Percentiles rank a stretch among this genome's conserved stretches.
Conservation (phyloP, 1,140 invertebrate genomes). For the Chelonus insularis region DNA sequence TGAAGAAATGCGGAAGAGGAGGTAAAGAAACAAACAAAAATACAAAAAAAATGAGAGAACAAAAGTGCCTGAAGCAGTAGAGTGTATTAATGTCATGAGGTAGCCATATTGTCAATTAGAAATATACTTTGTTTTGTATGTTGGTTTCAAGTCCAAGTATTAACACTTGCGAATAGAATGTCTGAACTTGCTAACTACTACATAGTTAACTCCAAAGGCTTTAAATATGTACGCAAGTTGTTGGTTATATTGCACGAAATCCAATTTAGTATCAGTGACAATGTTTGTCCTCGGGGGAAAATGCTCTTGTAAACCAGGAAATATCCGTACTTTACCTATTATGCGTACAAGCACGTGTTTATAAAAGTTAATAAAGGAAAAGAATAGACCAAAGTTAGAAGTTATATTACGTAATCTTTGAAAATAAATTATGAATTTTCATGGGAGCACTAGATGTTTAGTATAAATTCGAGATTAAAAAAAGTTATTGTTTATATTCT, state of each 20-base stretch:
- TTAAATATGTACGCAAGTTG: neutral
- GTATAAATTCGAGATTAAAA: too few species aligned
- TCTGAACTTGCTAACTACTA: neutral
- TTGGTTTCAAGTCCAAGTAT: neutral
- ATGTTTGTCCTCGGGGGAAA: neutral
- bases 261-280: neutral
- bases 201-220: neutral
- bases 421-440: too few species aligned
- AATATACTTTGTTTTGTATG: neutral
- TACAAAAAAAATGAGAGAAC: neutral
- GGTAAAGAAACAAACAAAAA: slow-evolving; percentile 2
- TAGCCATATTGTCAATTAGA: slow-evolving; percentile 19
- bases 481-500: too few species aligned
- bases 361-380: too few species aligned
- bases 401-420: too few species aligned
- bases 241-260: neutral
- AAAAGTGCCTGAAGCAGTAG: neutral
- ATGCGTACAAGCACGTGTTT: too few species aligned
- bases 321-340: too few species aligned
- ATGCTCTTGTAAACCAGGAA: neutral
- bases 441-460: too few species aligned
- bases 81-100: slow-evolving; percentile 21
- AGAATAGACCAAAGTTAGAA: too few species aligned
- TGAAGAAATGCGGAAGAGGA: neutral
- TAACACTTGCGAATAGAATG: too few species aligned